phyloP scores from a whole-genome alignment of 2,888 invertebrate species.

The Lochmaea capreae region DNA sequence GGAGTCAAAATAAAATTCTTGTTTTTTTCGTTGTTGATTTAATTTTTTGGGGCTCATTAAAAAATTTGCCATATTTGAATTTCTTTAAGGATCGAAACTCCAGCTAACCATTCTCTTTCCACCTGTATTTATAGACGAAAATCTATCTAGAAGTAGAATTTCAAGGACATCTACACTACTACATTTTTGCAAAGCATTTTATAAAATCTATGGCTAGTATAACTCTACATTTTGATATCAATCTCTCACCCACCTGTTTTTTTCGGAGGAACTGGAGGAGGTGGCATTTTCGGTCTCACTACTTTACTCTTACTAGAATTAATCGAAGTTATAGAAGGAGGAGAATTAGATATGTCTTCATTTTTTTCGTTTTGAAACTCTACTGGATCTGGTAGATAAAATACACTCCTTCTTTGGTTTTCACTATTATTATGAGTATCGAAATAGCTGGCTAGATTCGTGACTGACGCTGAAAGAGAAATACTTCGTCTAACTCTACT shows the following conservation, averaged over 20 bases:
- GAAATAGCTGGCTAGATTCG: slow-evolving; percentile 66
- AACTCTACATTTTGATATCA: too few relatives aligned
- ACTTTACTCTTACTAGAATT: slow-evolving; percentile 47
- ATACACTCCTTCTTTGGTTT: slow-evolving; percentile 72
- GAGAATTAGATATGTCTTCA: slow-evolving; percentile 36
- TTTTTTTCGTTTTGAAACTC: slow-evolving; percentile 67
- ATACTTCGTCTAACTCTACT: slow-evolving; percentile 73
- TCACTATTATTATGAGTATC: slow-evolving; percentile 56
- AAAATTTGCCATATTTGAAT: too few relatives aligned
- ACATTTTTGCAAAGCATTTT: too few relatives aligned
- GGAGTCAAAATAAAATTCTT: too few relatives aligned
- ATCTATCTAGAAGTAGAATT: too few relatives aligned
- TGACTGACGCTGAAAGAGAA: slow-evolving; percentile 69
- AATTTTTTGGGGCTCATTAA: too few relatives aligned
- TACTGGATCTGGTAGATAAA: slow-evolving; percentile 77
- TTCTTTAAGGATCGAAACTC: too few relatives aligned
- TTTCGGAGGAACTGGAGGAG: slow-evolving; percentile 59
- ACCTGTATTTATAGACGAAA: too few relatives aligned
- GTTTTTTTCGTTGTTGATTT: too few relatives aligned
- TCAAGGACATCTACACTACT: too few relatives aligned
- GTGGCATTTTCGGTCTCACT: slow-evolving; percentile 60
- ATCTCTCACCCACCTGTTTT: slow-evolving; percentile 43
- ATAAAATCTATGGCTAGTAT: too few relatives aligned
- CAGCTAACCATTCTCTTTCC: too few relatives aligned
- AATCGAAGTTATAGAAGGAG: neutral